phyloP scores from a whole-genome alignment of 1,140 invertebrate genomes.

The Dermatophagoides farinae region DNA sequence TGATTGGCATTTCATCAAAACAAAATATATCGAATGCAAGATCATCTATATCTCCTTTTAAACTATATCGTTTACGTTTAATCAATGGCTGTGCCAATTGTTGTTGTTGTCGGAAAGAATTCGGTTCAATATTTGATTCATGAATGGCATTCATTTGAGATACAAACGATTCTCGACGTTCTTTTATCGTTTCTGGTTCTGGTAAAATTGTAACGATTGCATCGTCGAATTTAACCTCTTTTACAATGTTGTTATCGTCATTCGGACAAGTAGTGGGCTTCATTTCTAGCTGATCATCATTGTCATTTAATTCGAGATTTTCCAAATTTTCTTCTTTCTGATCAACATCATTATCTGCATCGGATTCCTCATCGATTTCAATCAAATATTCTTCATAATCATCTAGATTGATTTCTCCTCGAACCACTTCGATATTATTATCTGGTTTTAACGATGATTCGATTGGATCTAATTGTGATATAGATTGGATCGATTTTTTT shows the following conservation, averaged over 20 bases:
- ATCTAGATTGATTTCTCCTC: background rate
- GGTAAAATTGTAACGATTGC: background rate
- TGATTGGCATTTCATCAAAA: conserved; percentile 1
- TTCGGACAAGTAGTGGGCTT: background rate
- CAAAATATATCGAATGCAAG: conserved; percentile 8
- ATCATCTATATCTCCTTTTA: background rate
- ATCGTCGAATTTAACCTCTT: background rate
- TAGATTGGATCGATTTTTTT: no score
- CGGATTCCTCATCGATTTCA: background rate
- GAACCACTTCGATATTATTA: background rate
- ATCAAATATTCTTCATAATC: background rate
- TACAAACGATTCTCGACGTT: background rate
- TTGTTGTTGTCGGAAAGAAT: background rate
- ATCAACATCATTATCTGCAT: no score
- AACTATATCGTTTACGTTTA: background rate
- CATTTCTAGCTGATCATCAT: no score
- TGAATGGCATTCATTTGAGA: no score
- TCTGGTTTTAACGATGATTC: no score
- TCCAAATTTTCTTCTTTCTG: no score
- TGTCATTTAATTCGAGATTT: no score
- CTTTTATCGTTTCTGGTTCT: background rate
- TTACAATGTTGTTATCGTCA: background rate
- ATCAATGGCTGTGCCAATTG: background rate
- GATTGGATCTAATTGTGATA: background rate
- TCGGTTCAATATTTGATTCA: background rate